Evolutionary conservation across 1,140 invertebrate species (phyloP), one percentile per base, ranked within the genome.

Genomic region (Adoxophyes honmai): DNA sequence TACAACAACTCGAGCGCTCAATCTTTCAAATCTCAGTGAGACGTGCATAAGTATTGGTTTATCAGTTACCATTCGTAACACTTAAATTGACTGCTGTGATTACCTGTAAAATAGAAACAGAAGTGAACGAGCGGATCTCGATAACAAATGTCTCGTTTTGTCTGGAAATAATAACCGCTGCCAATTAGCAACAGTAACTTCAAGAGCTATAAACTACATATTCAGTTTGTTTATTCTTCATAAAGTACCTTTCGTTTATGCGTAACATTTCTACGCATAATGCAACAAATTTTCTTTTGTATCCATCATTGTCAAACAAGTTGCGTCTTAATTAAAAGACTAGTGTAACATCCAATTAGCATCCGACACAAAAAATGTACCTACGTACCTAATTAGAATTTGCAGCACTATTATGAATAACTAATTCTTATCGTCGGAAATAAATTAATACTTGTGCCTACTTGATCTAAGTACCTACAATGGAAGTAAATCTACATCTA

Each of bases 251-350:
- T 3, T 28, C 21, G 21, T 28, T 28, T 28, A 28, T 28, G 21
- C 21, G 6, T 28, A 28, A 28, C 21, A 28, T 28, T 28, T 44
- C 39, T n/a, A 42, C 1, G 0, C 3, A 44, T 44, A 44, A 21
- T 16, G 39, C 13, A n/a, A 21, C 16, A 44, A 39, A 21, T 28
- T 48, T 11, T 48, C 21, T 33, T 33, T 18, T 11, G 18, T 28
- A 48, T 48, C 42, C 42, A 48, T 48, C 42, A 48, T 48, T 48
- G 42, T 48, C 21, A 48, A 28, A 44, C 39, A 44, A 28, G 15
- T 44, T 44, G 8, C n/a, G 16, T 16, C 9, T 44, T 16, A 10
- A 16, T 44, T 44, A 44, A 10, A 18, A 39, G 4, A 4, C 5
- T 44, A 18, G 15, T n/a, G n/a, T 18, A 44, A 44, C 9, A 33